Conservation (phyloP, 2,888 invertebrate species). For the Clivina fossor region DNA sequence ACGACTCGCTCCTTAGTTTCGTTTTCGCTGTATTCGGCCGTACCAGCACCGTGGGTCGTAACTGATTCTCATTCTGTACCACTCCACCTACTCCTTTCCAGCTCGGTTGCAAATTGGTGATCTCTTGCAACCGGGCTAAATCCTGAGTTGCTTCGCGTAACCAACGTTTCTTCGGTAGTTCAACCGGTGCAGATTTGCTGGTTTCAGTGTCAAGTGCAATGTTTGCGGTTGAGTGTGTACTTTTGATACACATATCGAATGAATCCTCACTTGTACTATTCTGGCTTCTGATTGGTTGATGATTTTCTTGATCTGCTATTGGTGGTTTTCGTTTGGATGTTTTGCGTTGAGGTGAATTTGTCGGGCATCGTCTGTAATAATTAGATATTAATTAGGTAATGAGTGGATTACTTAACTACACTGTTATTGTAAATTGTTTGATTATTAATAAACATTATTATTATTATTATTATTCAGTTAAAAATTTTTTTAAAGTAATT, state of each 20-base stretch:
- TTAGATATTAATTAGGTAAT: no score
- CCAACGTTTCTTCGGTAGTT: constrained; percentile 63
- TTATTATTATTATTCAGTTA: no score
- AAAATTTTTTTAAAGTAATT: no score
- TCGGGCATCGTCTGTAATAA: constrained; percentile 25
- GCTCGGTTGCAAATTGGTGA: constrained; percentile 36
- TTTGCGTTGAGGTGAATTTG: constrained; percentile 14
- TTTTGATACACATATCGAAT: constrained; percentile 26
- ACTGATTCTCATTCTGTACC: constrained; percentile 52
- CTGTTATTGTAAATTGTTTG: no score
- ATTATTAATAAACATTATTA: no score
- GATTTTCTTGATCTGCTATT: constrained; percentile 50
- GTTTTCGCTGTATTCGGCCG: constrained; percentile 41
- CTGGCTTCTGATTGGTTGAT: constrained; percentile 35
- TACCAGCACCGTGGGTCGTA: constrained; percentile 59
- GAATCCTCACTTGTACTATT: constrained; percentile 29
- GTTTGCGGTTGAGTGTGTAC: constrained; percentile 12
- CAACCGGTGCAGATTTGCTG: no score
- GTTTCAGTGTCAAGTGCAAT: no score
- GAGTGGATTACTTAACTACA: no score
- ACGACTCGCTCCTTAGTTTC: no score
- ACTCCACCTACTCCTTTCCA: constrained; percentile 38
- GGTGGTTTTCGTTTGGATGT: constrained; percentile 43
- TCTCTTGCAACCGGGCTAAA: constrained; percentile 42
- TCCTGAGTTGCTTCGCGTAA: constrained; percentile 58